Conservation (phyloP, 2,888 invertebrate genomes). For the Eurytoma adleriae region DNA sequence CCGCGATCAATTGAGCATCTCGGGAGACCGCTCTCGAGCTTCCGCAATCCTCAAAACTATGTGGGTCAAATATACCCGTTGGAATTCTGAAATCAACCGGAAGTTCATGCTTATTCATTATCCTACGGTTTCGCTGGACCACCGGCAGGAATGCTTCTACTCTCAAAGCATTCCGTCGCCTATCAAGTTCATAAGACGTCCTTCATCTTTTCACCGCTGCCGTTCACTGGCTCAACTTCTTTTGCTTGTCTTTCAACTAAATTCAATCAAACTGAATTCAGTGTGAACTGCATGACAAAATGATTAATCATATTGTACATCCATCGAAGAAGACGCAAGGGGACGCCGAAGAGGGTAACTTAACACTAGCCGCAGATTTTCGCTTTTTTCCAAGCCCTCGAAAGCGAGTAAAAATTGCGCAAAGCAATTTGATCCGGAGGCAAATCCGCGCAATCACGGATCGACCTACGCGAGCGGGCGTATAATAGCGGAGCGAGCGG, state of each 20-base stretch:
- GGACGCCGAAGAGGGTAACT: too few species aligned
- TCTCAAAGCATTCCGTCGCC: constrained; percentile 78
- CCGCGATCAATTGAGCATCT: constrained; percentile 26
- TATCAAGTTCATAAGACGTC: constrained; percentile 80
- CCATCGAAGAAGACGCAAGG: too few species aligned
- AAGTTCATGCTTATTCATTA: constrained; percentile 78
- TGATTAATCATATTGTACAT: too few species aligned
- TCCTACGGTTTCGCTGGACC: constrained; percentile 79
- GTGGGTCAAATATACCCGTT: constrained; percentile 76
- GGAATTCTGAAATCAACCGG: constrained; percentile 82
- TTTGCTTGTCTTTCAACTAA: constrained; percentile 60
- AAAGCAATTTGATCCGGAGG: too few species aligned
- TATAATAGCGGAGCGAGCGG: not conserved
- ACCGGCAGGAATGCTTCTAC: constrained; percentile 81
- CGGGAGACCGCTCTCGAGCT: not conserved
- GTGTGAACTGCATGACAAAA: too few species aligned
- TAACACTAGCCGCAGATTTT: too few species aligned
- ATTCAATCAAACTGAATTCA: too few species aligned
- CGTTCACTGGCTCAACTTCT: constrained; percentile 81
- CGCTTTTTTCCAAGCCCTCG: too few species aligned
- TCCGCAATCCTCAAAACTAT: not conserved
- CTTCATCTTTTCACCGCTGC: constrained; percentile 81
- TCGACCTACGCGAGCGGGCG: constrained; percentile 63
- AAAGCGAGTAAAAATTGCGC: too few species aligned
- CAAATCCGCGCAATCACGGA: too few species aligned